phyloP scores from a whole-genome alignment of 1,140 invertebrate genomes.

The Bradysia coprophila region DNA sequence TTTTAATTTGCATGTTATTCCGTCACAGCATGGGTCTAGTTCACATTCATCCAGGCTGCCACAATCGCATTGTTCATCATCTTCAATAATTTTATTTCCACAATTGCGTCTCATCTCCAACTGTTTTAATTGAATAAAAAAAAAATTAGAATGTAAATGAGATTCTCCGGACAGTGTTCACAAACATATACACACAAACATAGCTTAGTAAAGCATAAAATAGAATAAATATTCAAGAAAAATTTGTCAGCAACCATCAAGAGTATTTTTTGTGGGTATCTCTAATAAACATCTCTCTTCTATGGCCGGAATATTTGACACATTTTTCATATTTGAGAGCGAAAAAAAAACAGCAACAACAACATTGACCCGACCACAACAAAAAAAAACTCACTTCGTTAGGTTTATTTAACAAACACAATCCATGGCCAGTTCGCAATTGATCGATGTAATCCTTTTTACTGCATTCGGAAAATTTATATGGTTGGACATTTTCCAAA shows the following conservation, averaged over 20 bases:
- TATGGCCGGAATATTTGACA: too few relatives aligned
- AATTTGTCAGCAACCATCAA: too few relatives aligned
- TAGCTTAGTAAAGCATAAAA: too few relatives aligned
- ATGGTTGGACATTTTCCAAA: constrained; percentile 77
- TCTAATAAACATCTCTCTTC: too few relatives aligned
- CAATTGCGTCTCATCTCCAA: constrained; percentile 55
- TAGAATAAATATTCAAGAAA: too few relatives aligned
- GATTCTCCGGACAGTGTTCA: not conserved
- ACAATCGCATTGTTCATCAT: constrained; percentile 90
- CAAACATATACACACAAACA: too few relatives aligned
- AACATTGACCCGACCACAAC: too few relatives aligned
- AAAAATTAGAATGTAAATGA: not conserved
- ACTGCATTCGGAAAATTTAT: constrained; percentile 83
- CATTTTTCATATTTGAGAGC: too few relatives aligned
- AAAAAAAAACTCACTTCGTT: constrained; percentile 72
- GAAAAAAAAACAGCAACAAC: too few relatives aligned
- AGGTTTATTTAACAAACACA: constrained; percentile 80
- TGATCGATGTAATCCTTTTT: constrained; percentile 68
- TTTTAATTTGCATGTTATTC: constrained; percentile 81
- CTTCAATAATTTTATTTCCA: constrained; percentile 85
- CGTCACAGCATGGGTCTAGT: constrained; percentile 86
- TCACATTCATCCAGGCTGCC: constrained; percentile 73
- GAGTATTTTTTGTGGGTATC: too few relatives aligned
- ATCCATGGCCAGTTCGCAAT: constrained; percentile 54
- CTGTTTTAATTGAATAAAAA: constrained; percentile 15